These are phyloP conservation scores for Phocides pigmalion DNA, from an alignment of 1,140 invertebrate genomes.

Conservation along the genomic window DNA sequence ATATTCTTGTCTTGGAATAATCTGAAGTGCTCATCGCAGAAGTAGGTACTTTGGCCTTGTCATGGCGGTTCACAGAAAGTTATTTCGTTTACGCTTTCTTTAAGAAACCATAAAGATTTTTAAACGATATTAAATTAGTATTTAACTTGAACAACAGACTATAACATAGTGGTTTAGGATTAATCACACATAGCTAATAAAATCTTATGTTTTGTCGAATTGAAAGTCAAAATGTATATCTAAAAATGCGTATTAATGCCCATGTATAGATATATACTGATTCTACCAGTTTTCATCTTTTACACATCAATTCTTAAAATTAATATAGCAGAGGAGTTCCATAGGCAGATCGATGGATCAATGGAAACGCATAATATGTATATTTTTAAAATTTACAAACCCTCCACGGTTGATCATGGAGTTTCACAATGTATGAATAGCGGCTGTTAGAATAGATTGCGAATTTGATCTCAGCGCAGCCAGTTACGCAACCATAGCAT, in stretches of 20 bases:
- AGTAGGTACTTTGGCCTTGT: constrained; percentile 28
- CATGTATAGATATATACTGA: no score
- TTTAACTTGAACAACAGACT: background rate
- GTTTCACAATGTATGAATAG: constrained; percentile 11
- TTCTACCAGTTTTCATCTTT: no score
- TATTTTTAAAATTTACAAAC: background rate
- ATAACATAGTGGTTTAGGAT: background rate
- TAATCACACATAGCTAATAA: no score
- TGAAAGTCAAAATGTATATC: background rate
- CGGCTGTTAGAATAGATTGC: constrained; percentile 12
- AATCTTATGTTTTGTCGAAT: background rate
- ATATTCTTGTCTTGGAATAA: constrained; percentile 16
- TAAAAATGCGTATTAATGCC: background rate
- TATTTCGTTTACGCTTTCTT: constrained; percentile 17
- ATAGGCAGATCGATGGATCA: no score
- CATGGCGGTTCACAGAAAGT: constrained; percentile 7
- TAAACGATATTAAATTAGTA: background rate
- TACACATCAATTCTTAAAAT: no score
- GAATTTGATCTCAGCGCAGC: constrained; percentile 56
- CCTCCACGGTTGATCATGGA: background rate
- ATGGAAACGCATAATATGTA: background rate
- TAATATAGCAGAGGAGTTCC: no score
- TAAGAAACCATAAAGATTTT: background rate
- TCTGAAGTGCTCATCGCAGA: constrained; percentile 26
- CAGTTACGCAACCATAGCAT: constrained; percentile 61